Conservation (phyloP, 1,140 invertebrate genomes). For the Octopus sinensis region DNA sequence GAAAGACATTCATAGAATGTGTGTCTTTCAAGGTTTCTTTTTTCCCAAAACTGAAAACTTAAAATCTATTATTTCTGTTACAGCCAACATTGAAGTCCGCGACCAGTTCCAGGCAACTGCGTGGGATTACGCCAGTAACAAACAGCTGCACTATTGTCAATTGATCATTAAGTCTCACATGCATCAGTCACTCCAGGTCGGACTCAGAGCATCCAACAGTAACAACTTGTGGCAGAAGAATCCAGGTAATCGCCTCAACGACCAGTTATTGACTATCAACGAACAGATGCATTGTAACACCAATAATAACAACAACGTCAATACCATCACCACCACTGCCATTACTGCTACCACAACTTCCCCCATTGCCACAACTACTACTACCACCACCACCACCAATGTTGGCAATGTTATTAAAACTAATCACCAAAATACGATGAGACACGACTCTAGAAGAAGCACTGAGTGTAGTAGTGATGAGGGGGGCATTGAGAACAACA, state of each 20-base stretch:
- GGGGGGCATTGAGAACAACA: neutral
- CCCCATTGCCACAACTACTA: neutral
- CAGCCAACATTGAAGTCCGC: slow-evolving; percentile 47
- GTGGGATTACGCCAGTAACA: slow-evolving; percentile 53
- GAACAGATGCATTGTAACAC: too few species aligned
- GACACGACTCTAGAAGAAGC: neutral
- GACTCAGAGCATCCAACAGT: slow-evolving; percentile 26
- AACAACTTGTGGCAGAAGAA: too few species aligned
- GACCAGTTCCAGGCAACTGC: slow-evolving; percentile 52
- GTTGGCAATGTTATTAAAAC: neutral
- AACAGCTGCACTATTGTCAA: slow-evolving; percentile 56
- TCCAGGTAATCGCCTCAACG: too few species aligned
- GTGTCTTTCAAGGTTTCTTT: too few species aligned
- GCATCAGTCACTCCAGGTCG: slow-evolving; percentile 43
- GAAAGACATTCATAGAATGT: too few species aligned
- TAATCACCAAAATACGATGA: neutral
- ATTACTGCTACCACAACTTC: too few species aligned
- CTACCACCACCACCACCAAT: neutral
- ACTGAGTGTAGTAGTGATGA: neutral
- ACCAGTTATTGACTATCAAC: too few species aligned
- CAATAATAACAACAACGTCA: too few species aligned
- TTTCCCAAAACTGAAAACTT: too few species aligned
- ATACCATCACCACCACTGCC: too few species aligned
- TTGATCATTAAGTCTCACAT: slow-evolving; percentile 56
- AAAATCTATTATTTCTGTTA: slow-evolving; percentile 18